Evolutionary conservation across 2,113 vertebrate genomes (phyloP), one percentile per base, ranked within the genome.

Genomic region (Pomatostomus ruficeps): DNA sequence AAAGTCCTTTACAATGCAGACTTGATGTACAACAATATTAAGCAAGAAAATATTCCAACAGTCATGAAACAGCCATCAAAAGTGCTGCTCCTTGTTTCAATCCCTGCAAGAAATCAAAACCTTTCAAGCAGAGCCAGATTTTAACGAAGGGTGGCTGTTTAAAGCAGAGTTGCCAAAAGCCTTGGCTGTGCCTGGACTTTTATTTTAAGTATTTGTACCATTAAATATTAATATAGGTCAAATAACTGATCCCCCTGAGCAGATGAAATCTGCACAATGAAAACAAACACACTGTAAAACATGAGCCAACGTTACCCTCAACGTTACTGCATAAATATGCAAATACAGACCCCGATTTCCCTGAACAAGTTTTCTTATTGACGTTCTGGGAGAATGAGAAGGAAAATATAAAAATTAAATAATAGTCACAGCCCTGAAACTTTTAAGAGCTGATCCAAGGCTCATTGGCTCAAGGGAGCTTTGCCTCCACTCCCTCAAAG

Each of bases 221-320:
- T 90, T 95, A 95, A 96, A 95, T 95, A 96, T 96, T 94, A 97
- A 96, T 96, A 93, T 46, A 91, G 67, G 89, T 95, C 88, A 94
- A 93, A 96, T 83, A 91, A 80, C 85, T 80, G 88, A 96, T 78
- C 71, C 66, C 73, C 61, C 70, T 26, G 54, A 95, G 90, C 85
- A 90, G 89, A 91, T 35, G 71, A 93, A 94, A 71, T 89, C 78
- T 80, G 85, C 76, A 80, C 89, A 95, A 33, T 85, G 81, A 95
- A 93, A 95, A 91, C 82, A 96, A 96, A 77, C 89, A 85, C 38
- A 14, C 23, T 71, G n/a, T 81, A 82, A 74, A 86, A 86, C 79
- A 77, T 4, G 36, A 90, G 67, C 85, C 82, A 90, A 59, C 0
- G 18, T 77, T 80, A 45, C 78, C 67, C 71, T 63, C 18, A 57